A percentile compares a stretch with the other conserved stretches of the same genome.
Conservation (phyloP, 2,113 vertebrate genomes). For the Siniperca chuatsi region DNA sequence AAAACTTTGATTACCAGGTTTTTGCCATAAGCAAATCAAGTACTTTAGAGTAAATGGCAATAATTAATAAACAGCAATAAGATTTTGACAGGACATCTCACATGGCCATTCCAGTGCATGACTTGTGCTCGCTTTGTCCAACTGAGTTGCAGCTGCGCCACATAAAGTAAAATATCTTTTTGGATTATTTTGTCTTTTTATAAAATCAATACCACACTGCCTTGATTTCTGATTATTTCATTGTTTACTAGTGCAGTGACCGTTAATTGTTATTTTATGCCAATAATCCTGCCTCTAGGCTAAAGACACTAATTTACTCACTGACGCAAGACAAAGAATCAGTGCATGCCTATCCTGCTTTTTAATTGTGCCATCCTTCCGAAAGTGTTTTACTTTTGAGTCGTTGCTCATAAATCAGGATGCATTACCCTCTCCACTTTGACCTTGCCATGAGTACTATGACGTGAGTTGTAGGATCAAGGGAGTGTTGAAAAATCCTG, state of each 20-base stretch:
- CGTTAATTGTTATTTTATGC: not conserved
- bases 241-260: too few species aligned
- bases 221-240: not conserved
- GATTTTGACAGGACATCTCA: not conserved
- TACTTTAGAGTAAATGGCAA: not conserved
- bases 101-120: not conserved
- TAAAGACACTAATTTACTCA: not conserved
- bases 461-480: conserved; percentile 39
- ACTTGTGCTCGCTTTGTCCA: not conserved
- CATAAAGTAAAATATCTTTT: not conserved
- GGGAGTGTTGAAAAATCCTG: conserved; percentile 21
- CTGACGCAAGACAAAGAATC: not conserved
- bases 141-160: not conserved
- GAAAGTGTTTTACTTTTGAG: not conserved
- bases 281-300: not conserved
- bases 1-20: not conserved
- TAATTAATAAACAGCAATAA: not conserved
- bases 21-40: not conserved
- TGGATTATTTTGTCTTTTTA: not conserved
- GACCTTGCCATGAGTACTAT: conserved; percentile 26
- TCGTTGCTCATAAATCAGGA: not conserved
- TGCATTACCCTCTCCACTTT: not conserved
- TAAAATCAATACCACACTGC: not conserved
- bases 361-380: not conserved
- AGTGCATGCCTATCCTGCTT: not conserved